These are phyloP conservation scores for Chiroxiphia lanceolata DNA, from an alignment of 2,797 vertebrate species.

Conservation along the genomic window DNA sequence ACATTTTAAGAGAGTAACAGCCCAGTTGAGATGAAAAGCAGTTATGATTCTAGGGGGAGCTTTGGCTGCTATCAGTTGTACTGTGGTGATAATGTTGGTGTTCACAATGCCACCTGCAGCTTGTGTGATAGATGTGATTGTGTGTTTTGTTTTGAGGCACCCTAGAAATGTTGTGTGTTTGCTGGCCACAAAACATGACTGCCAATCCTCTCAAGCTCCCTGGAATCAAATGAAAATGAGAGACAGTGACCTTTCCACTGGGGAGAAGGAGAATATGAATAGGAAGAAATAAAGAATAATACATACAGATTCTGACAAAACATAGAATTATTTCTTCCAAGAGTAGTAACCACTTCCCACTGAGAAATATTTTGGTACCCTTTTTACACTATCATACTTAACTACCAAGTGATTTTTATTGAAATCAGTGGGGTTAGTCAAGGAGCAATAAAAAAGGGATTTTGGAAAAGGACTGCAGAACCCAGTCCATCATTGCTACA, in stretches of 20 bases:
- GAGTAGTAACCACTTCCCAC: not conserved
- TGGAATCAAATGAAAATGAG: slow-evolving; percentile 9
- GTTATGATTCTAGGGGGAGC: not conserved
- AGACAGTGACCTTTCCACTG: not conserved
- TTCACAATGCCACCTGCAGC: slow-evolving; percentile 20
- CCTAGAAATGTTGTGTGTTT: not conserved
- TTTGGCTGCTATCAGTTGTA: not conserved
- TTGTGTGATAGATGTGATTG: not conserved
- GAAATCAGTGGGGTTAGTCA: not conserved
- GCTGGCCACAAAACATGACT: not conserved
- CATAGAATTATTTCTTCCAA: not conserved
- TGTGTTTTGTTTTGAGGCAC: not conserved
- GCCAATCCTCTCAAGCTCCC: not conserved
- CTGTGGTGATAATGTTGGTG: slow-evolving; percentile 15
- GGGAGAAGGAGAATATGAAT: not conserved
- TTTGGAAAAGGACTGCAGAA: not conserved
- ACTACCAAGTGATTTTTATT: not conserved
- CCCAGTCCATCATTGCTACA: not conserved
- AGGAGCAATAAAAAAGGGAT: not conserved
- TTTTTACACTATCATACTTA: not conserved
- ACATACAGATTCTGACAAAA: not conserved
- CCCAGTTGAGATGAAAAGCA: slow-evolving; percentile 4
- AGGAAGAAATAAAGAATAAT: slow-evolving; percentile 2
- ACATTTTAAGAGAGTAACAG: not conserved
- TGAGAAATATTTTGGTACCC: not conserved